These are phyloP conservation scores for Aspidiotus destructor DNA, from an alignment of 2,888 invertebrate species.

Conservation along the genomic window DNA sequence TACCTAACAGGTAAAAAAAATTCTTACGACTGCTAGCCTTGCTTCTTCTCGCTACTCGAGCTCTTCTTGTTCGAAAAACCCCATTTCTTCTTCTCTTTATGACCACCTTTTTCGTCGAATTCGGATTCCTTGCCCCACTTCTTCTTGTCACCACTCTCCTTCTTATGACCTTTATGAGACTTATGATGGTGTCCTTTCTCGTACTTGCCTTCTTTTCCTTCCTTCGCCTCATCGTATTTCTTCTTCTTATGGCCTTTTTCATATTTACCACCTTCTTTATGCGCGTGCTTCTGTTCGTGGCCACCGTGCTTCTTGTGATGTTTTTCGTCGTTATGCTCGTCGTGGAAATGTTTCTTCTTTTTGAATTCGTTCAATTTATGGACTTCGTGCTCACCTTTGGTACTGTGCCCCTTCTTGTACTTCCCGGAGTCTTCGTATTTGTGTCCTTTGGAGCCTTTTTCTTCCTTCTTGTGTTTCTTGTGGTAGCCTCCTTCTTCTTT, in stretches of 20 bases:
- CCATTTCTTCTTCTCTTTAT: conserved; percentile 70
- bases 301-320: conserved; percentile 70
- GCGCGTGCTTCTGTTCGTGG: conserved; percentile 66
- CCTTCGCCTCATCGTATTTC: conserved; percentile 63
- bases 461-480: conserved; percentile 54
- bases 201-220: conserved; percentile 69
- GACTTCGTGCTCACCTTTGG: conserved; percentile 74
- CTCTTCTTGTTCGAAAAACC: conserved; percentile 49
- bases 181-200: conserved; percentile 72
- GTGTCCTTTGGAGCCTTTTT: conserved; percentile 58
- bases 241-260: conserved; percentile 73
- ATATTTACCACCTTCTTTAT: conserved; percentile 70
- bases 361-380: conserved; percentile 78
- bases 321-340: conserved; percentile 71
- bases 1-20: no score
- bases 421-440: conserved; percentile 59
- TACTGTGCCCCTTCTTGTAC: conserved; percentile 75
- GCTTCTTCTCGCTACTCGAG: no score
- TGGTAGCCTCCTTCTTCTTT: conserved; percentile 57
- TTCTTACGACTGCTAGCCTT: no score
- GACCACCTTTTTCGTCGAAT: conserved; percentile 69
- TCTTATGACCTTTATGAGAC: conserved; percentile 69
- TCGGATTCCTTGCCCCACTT: conserved; percentile 65
- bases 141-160: conserved; percentile 64
- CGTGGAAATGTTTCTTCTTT: conserved; percentile 77